Percentiles rank a stretch among this genome's conserved stretches.
phyloP scores from a whole-genome alignment of 2,113 vertebrate species.

The Tor tambroides region DNA sequence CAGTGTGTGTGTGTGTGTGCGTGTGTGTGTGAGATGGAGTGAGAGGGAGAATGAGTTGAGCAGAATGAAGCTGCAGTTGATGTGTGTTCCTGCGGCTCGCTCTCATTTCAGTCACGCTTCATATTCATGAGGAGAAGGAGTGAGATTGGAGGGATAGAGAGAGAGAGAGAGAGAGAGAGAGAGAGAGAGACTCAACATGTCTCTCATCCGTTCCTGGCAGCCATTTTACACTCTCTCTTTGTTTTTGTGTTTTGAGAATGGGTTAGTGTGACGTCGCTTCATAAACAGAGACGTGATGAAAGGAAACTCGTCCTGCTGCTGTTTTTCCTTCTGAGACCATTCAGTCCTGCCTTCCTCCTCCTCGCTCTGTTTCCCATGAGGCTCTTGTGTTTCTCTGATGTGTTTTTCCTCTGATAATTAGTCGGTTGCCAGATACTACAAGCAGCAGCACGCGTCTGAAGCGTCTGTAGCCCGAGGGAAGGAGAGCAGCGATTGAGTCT shows the following conservation, averaged over 20 bases:
- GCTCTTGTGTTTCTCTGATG: neutral
- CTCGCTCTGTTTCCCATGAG: neutral
- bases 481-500: slow-evolving; percentile 2
- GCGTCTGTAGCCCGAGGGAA: neutral
- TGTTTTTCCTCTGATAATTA: slow-evolving; percentile 11
- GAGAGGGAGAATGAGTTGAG: neutral
- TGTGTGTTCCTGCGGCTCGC: slow-evolving; percentile 3
- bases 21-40: neutral
- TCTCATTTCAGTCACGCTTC: slow-evolving; percentile 47
- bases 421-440: neutral
- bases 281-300: neutral
- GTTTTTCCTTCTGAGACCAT: neutral
- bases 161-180: neutral
- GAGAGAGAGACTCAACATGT: neutral
- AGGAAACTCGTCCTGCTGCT: neutral
- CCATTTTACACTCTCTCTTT: slow-evolving; percentile 37
- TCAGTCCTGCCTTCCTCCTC: slow-evolving; percentile 1
- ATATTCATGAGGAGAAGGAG: slow-evolving; percentile 48
- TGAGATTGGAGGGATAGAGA: slow-evolving; percentile 21
- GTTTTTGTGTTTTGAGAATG: neutral
- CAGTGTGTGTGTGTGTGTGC: neutral
- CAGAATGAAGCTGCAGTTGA: neutral
- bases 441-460: neutral
- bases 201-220: neutral
- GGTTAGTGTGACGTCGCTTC: neutral